phyloP scores from a whole-genome alignment of 2,797 vertebrate genomes.

The Crocidura indochinensis region DNA sequence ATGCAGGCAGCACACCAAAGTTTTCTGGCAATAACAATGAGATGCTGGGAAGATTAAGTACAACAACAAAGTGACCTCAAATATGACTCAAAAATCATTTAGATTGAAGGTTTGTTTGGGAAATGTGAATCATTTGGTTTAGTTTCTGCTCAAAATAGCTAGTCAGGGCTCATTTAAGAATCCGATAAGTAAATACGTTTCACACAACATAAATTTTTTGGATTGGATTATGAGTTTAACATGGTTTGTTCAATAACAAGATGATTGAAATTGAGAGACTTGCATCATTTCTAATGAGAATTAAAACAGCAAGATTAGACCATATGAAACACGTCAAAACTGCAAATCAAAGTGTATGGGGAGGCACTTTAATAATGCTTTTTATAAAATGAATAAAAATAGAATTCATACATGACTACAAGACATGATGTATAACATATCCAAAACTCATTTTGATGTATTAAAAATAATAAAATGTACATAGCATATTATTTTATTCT shows the following conservation, averaged over 20 bases:
- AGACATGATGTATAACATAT: neutral
- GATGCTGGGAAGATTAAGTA: conserved; percentile 74
- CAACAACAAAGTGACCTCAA: conserved; percentile 72
- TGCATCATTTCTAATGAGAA: conserved; percentile 14
- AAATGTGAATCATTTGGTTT: conserved; percentile 44
- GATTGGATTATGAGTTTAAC: conserved; percentile 54
- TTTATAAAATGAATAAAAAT: neutral
- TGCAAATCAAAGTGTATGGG: neutral
- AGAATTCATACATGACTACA: neutral
- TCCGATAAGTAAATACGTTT: conserved; percentile 64
- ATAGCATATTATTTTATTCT: neutral
- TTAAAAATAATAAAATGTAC: neutral
- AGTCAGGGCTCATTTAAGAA: conserved; percentile 61
- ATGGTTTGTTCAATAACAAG: conserved; percentile 65
- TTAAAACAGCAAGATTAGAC: conserved; percentile 44
- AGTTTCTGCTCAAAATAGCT: conserved; percentile 56
- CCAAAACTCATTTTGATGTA: neutral
- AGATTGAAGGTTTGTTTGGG: conserved; percentile 58
- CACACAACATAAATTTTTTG: conserved; percentile 55
- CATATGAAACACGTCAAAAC: conserved; percentile 35
- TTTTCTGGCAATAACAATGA: conserved; percentile 72
- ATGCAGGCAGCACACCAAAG: conserved; percentile 70
- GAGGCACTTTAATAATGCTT: neutral
- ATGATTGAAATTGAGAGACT: conserved; percentile 1
- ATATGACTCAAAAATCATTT: conserved; percentile 71